Percentiles rank a stretch among this genome's conserved stretches.
Evolutionary conservation across 2,888 invertebrate genomes (phyloP).

Genomic region (Hedya salicella): DNA sequence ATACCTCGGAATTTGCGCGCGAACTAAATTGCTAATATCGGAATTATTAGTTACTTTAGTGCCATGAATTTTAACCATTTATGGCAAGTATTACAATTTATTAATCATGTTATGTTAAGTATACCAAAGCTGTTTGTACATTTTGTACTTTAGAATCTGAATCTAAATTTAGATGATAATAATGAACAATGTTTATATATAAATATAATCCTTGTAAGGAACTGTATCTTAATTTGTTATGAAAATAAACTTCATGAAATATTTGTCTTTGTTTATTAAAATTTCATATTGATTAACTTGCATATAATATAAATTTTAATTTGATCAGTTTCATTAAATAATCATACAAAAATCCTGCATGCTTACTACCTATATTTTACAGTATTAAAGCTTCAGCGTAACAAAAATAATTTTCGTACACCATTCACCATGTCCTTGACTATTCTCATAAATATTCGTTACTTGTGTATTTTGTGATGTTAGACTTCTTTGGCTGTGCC

Average conservation of each 20-base stretch:
- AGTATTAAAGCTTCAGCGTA: conserved; percentile 84
- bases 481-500: conserved; percentile 84
- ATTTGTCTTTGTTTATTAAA: conserved; percentile 76
- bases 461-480: conserved; percentile 88
- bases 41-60: background rate
- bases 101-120: conserved; percentile 9
- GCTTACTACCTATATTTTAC: conserved; percentile 83
- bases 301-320: conserved; percentile 80
- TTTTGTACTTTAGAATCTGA: conserved; percentile 34
- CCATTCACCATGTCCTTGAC: conserved; percentile 58
- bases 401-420: conserved; percentile 77
- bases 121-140: conserved; percentile 32
- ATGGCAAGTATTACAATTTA: conserved; percentile 10
- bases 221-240: conserved; percentile 54
- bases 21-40: background rate
- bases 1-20: no score
- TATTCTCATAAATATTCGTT: conserved; percentile 86
- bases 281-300: conserved; percentile 81
- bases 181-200: conserved; percentile 2
- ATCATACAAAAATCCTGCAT: conserved; percentile 81
- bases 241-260: conserved; percentile 66
- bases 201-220: conserved; percentile 41
- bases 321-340: conserved; percentile 81
- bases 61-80: background rate
- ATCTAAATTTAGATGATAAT: conserved; percentile 11